Base-by-base conservation (phyloP, 2,888 invertebrate species). In the Homarus gammarus region DNA sequence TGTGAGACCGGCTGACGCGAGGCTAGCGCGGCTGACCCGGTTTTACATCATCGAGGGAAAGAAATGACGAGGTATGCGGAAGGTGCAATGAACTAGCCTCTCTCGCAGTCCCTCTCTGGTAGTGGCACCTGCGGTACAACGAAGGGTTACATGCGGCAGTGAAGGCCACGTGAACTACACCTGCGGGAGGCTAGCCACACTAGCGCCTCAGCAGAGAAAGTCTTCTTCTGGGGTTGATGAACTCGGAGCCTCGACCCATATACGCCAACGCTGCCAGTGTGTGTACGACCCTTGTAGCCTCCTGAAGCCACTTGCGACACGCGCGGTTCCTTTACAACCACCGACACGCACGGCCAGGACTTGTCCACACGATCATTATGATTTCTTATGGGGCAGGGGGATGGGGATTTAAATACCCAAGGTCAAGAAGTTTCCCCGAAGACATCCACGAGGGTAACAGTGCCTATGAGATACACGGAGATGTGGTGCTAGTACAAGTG, bases 1-100 rank as follows among this genome's bases (percentile, higher is more conserved):
- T 44, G 81, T n/a, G 87, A 75, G 83, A 36, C 27, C 15, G n/a
- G 78, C 78, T 44, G 40, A 18, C 38, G 77, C 88, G 88, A 83
- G 83, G 84, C 83, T 78, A 78, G 84, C n/a, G 40, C 72, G 36
- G 87, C 78, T 89, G 83, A 89, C 88, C 84, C 64, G 88, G 38
- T 89, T 89, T 83, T 89, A 70, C 88, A 77, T 89, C 83, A 83
- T 70, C 78, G 38, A 70, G 78, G 86, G 84, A 89, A 89, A 87
- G 87, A 84, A 89, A 44, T 77, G 64, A 38, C 36, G 49, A 89
- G 78, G 84, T 77, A 84, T 78, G 88, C 83, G 84, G 88, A 83
- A 83, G 78, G 88, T 89, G 88, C 88, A 83, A 89, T 83, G 88
- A 84, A 89, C 88, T 83, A 77, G 78, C 88, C 83, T 83, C 88